Evolutionary conservation across 2,797 vertebrate species (phyloP), one percentile per base, ranked within the genome.

Genomic region (Channallabes apus): DNA sequence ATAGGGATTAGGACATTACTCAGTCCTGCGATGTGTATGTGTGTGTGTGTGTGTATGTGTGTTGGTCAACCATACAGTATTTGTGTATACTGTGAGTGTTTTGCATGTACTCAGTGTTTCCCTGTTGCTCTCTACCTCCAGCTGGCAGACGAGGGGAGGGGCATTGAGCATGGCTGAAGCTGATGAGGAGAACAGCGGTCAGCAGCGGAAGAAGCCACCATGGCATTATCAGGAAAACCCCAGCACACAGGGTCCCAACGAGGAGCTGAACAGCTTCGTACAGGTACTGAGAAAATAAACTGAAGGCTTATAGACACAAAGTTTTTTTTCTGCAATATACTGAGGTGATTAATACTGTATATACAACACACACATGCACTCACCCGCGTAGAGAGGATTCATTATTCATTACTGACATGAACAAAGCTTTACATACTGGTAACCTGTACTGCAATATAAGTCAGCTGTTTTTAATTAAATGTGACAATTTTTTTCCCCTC

Each of bases 211-310:
- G 91, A 99, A 99, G 91, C 97, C 98, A 0, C 97, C 97, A 46
- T 97, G 98, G 97, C 93, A 98, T 62, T 96, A 94, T 91, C 90
- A 99, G 92, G 97, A 99, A 91, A 97, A 97, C 86, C 98, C 97
- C 0, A 93, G 91, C 4, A 35, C 90, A 38, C 87, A 94, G 83
- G 90, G 92, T 0, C 90, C 93, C 0, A 91, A 91, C 1, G 97
- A 98, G 18, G 96, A 97, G 72, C 90, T 93, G 5, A 92, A 94
- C 9, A 84, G 89, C 80, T 89, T 89, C 27, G 89, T 92, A 24
- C 96, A 96, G 97, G 98, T 98, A 92, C 24, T 24, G 27, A 35
- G 4, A 68, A 29, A 20, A 75, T 17, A 22, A 51, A 24, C 4
- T 51, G 22, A 61, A 29, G 27, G 22, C 6, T 38, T 46, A 38